phyloP scores from a whole-genome alignment of 2,797 vertebrate species.

The Pseudochirops cupreus region DNA sequence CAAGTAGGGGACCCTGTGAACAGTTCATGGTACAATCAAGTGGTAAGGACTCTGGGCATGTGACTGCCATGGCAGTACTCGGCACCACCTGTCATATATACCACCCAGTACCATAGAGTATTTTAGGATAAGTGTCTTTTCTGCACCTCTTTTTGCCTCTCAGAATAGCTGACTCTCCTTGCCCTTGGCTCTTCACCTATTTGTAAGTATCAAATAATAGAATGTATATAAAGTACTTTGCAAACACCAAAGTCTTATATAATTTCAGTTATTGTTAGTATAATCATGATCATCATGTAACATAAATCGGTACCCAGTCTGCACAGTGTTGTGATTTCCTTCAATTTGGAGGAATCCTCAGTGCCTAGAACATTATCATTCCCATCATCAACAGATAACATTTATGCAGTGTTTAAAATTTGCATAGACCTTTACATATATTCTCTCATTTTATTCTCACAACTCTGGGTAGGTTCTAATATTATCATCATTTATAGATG shows the following conservation, averaged over 20 bases:
- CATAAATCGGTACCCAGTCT: background rate
- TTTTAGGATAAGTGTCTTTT: background rate
- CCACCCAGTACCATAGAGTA: background rate
- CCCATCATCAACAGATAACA: background rate
- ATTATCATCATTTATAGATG: background rate
- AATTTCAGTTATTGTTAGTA: background rate
- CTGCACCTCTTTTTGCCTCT: background rate
- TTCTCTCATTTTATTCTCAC: background rate
- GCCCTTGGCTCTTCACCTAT: background rate
- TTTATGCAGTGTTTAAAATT: background rate
- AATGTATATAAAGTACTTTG: background rate
- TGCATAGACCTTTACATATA: background rate
- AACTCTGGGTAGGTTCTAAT: background rate
- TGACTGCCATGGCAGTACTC: background rate
- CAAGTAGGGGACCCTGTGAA: background rate
- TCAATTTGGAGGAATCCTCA: background rate
- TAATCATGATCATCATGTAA: background rate
- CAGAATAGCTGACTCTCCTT: background rate
- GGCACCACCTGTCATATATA: background rate
- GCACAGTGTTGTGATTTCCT: background rate
- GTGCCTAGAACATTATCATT: background rate
- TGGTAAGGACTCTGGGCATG: background rate
- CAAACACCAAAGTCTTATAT: background rate
- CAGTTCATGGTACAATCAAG: background rate
- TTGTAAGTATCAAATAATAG: background rate